Evolutionary conservation across 30 jellyfish, hydroid and myxozoan species (phyloP).

Genomic region (Turritopsis rubra): DNA sequence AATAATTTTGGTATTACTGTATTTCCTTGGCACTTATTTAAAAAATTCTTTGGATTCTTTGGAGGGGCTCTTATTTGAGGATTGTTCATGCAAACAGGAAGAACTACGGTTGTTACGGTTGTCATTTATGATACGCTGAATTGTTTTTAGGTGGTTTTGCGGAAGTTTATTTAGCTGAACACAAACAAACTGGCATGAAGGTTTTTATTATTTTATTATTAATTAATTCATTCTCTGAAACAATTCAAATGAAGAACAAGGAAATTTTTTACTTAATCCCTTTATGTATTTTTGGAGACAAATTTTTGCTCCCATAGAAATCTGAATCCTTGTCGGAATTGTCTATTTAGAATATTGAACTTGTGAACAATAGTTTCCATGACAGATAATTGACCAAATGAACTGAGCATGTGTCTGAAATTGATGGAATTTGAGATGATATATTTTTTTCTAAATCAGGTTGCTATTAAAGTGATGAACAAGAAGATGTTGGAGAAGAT

Average conservation of each 20-base stretch:
- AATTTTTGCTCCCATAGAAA: no score
- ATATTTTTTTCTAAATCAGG: slow-evolving; percentile 42
- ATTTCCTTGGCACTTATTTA: not conserved
- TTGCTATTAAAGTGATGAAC: slow-evolving; percentile 92
- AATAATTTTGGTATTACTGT: not conserved
- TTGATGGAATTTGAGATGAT: no score
- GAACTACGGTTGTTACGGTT: no score
- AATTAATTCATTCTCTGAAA: not conserved
- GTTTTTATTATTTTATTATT: slow-evolving; percentile 21
- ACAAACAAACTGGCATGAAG: slow-evolving; percentile 85
- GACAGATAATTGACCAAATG: not conserved
- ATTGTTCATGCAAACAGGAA: no score
- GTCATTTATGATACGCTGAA: no score
- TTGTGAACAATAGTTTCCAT: not conserved
- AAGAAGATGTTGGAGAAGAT: slow-evolving; percentile 63
- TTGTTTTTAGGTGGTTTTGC: slow-evolving; percentile 92
- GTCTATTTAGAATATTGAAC: not conserved
- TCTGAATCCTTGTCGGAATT: no score
- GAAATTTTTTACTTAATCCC: not conserved
- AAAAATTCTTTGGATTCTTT: not conserved
- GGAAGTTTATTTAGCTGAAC: slow-evolving; percentile 79
- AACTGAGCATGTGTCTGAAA: no score
- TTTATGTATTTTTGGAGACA: no score
- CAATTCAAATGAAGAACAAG: not conserved
- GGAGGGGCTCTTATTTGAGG: not conserved